These are phyloP conservation scores for Telmatherina bonti DNA, from an alignment of 2,797 vertebrate genomes.

Conservation along the genomic window DNA sequence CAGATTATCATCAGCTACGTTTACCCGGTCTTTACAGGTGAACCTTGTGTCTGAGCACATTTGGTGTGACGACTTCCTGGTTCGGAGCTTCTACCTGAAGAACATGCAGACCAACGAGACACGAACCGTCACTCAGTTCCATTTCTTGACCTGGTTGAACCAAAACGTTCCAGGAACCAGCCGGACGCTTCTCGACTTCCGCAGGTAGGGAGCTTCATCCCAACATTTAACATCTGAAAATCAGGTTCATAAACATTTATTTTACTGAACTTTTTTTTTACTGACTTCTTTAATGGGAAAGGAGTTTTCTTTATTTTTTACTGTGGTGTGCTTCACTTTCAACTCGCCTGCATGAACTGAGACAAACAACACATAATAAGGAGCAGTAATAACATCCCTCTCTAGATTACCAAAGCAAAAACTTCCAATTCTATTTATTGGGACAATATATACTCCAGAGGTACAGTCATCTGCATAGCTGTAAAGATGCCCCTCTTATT, in stretches of 20 bases:
- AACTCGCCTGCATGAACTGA: background rate
- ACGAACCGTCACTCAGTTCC: slow-evolving; percentile 96
- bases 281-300: background rate
- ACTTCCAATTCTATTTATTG: background rate
- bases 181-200: slow-evolving; percentile 94
- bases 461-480: background rate
- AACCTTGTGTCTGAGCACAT: slow-evolving; percentile 98
- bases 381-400: too few species aligned
- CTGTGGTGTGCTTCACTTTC: background rate
- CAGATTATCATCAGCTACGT: background rate
- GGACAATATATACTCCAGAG: background rate
- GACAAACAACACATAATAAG: background rate
- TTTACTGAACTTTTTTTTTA: background rate
- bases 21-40: slow-evolving; percentile 21
- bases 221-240: background rate
- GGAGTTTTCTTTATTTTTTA: background rate
- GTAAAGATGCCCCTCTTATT: background rate
- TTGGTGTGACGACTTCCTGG: slow-evolving; percentile 98
- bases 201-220: slow-evolving; percentile 86
- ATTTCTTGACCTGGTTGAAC: slow-evolving; percentile 97
- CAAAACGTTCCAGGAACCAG: slow-evolving; percentile 90
- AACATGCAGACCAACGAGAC: slow-evolving; percentile 96
- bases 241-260: background rate
- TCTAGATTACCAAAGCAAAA: background rate
- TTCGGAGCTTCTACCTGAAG: slow-evolving; percentile 98